Conservation (phyloP, 2,888 invertebrate genomes). For the Drosophila merina region DNA sequence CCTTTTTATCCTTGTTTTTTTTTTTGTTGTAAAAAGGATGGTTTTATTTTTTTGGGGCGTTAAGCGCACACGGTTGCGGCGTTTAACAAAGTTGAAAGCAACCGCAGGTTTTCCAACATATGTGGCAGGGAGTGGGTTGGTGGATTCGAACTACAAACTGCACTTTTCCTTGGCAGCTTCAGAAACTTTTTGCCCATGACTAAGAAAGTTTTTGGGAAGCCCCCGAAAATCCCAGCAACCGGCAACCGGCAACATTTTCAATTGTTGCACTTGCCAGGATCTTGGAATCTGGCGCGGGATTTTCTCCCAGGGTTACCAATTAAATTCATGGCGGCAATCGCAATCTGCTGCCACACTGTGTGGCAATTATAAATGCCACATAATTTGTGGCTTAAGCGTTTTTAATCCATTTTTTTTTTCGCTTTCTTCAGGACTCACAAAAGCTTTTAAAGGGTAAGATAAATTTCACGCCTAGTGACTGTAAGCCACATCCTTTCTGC, state of each 20-base stretch:
- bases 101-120: slow-evolving; percentile 55
- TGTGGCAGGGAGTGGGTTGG: slow-evolving; percentile 25
- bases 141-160: slow-evolving; percentile 45
- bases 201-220: slow-evolving; percentile 47
- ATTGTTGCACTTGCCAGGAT: slow-evolving; percentile 49
- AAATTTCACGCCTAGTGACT: slow-evolving; percentile 29
- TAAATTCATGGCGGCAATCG: slow-evolving; percentile 42
- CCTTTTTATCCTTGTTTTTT: slow-evolving; percentile 1
- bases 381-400: slow-evolving; percentile 30
- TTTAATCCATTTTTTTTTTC: slow-evolving; percentile 6
- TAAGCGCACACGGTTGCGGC: slow-evolving; percentile 50
- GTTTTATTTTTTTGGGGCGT: slow-evolving; percentile 35
- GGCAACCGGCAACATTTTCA: slow-evolving; percentile 44
- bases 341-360: slow-evolving; percentile 29
- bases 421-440: slow-evolving; percentile 5
- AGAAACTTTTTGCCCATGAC: slow-evolving; percentile 49
- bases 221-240: slow-evolving; percentile 14
- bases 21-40: slow-evolving; percentile 1
- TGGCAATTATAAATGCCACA: slow-evolving; percentile 50
- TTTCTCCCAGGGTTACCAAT: slow-evolving; percentile 30
- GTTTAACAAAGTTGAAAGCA: slow-evolving; percentile 60
- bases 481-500: slow-evolving; percentile 19
- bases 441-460: slow-evolving; percentile 27
- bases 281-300: not conserved
- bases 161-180: slow-evolving; percentile 48